Evolutionary conservation across 2,113 vertebrate genomes (phyloP).

Genomic region (Rousettus leschenaultii): DNA sequence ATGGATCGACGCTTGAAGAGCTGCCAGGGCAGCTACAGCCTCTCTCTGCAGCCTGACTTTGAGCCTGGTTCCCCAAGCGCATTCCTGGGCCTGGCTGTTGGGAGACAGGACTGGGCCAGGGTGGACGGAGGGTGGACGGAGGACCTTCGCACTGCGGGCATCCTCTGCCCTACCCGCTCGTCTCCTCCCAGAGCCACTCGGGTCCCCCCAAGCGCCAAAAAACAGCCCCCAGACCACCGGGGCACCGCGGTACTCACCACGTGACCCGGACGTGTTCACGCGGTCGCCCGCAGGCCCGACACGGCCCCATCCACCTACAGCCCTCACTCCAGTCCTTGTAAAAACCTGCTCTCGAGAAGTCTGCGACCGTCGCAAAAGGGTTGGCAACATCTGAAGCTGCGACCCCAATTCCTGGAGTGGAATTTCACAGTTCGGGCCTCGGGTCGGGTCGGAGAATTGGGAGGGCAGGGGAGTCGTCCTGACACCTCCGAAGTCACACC

Average conservation of each 20-base stretch:
- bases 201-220: background rate
- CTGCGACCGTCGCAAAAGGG: accelerated
- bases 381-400: background rate
- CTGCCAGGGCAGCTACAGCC: slow-evolving; percentile 14
- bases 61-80: background rate
- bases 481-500: background rate
- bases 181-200: background rate
- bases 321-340: background rate
- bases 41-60: background rate
- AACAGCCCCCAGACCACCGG: background rate
- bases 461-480: background rate
- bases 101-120: background rate
- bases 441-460: too few relatives aligned
- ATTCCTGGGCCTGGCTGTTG: background rate
- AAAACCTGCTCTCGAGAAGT: background rate
- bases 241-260: too few relatives aligned
- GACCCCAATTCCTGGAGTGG: background rate
- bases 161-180: background rate
- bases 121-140: background rate
- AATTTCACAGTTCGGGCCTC: background rate
- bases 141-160: background rate
- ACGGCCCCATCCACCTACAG: background rate
- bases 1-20: slow-evolving; percentile 54
- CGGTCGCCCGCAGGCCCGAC: background rate
- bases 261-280: background rate